Evolutionary conservation across 2,113 vertebrate species (phyloP).

Genomic region (Cricetomys ansorgei): DNA sequence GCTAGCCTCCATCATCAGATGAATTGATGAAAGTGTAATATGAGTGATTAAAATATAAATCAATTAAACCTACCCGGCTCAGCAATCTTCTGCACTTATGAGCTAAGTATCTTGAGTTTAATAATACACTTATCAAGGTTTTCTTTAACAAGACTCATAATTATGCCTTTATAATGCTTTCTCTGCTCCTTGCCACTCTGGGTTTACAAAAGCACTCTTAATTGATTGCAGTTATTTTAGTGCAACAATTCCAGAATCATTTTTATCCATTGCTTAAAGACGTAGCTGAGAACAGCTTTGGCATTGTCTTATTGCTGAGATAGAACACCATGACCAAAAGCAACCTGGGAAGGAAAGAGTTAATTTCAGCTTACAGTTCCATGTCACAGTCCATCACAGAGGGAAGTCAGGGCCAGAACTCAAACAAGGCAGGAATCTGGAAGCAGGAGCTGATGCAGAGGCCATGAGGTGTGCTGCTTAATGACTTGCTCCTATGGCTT

Average conservation of each 20-base stretch:
- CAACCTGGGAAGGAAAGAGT: background rate
- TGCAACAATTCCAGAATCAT: slow-evolving; percentile 46
- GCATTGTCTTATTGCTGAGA: no score
- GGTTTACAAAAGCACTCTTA: slow-evolving; percentile 47
- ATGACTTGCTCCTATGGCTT: background rate
- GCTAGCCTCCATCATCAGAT: background rate
- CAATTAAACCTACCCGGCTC: slow-evolving; percentile 6
- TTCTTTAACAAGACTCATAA: slow-evolving; percentile 60
- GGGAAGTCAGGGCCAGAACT: background rate
- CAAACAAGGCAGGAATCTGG: background rate
- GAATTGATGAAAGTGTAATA: background rate
- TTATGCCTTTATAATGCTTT: slow-evolving; percentile 61
- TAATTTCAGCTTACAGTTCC: background rate
- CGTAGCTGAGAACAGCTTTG: slow-evolving; percentile 1
- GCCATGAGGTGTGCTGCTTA: background rate
- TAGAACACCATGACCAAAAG: background rate
- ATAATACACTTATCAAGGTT: slow-evolving; percentile 60
- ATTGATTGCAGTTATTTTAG: slow-evolving; percentile 67
- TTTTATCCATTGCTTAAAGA: slow-evolving; percentile 41
- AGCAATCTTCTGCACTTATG: background rate
- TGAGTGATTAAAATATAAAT: slow-evolving; percentile 59
- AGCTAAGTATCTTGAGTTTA: slow-evolving; percentile 57
- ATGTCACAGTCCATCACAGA: background rate
- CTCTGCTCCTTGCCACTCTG: slow-evolving; percentile 25
- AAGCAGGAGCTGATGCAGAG: background rate